Percentiles rank a stretch among this genome's conserved stretches.
phyloP scores from a whole-genome alignment of 2,113 vertebrate species.

The Protomyctophum bolini region DNA sequence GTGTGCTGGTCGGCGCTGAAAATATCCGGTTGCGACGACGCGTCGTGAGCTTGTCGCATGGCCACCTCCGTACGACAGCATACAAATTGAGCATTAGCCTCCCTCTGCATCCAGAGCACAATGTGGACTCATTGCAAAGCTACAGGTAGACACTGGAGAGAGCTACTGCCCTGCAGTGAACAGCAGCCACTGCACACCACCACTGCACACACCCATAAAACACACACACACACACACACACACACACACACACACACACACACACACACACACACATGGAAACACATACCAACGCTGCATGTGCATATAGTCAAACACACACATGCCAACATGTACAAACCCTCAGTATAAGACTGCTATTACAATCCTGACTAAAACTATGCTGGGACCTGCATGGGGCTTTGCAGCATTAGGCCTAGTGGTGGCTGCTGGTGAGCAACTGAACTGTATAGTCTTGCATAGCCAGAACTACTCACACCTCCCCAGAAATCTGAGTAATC shows the following conservation, averaged over 20 bases:
- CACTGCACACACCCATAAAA: background rate
- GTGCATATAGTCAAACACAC: background rate
- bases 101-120: slow-evolving; percentile 39
- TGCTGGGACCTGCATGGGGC: slow-evolving; percentile 23
- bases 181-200: slow-evolving; percentile 5
- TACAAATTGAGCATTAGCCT: slow-evolving; percentile 38
- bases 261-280: background rate
- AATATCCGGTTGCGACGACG: too few relatives aligned
- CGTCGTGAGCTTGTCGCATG: too few relatives aligned
- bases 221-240: background rate
- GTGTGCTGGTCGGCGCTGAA: too few relatives aligned
- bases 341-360: background rate
- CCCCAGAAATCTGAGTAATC: too few relatives aligned
- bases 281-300: background rate
- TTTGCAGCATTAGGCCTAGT: slow-evolving; percentile 23
- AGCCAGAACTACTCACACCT: too few relatives aligned
- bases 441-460: too few relatives aligned
- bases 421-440: background rate
- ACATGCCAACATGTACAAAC: background rate
- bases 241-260: background rate
- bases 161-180: background rate
- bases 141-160: slow-evolving; percentile 27
- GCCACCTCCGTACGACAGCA: too few relatives aligned
- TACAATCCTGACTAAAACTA: slow-evolving; percentile 25
- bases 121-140: slow-evolving; percentile 52